These are phyloP conservation scores for Antechinus stuartii DNA, from an alignment of 2,113 vertebrate genomes.

Conservation along the genomic window DNA sequence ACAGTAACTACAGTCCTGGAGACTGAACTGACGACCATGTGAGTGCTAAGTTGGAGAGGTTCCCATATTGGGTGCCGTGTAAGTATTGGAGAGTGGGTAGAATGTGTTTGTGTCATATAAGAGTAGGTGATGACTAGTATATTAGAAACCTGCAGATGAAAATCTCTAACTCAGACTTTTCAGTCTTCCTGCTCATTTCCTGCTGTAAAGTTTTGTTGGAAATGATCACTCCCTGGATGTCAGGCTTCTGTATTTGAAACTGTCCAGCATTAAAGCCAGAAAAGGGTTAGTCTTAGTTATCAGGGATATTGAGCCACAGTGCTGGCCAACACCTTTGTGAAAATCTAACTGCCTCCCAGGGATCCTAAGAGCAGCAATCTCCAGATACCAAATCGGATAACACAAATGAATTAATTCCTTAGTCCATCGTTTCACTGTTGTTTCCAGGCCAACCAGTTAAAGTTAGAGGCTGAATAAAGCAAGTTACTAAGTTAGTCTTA, in stretches of 20 bases:
- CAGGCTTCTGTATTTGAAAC: background rate
- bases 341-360: background rate
- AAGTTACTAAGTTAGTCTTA: conserved; percentile 8
- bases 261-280: background rate
- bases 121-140: background rate
- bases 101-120: background rate
- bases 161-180: background rate
- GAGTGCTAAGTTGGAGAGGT: background rate
- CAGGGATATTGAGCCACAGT: background rate
- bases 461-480: conserved; percentile 62
- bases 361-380: background rate
- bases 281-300: background rate
- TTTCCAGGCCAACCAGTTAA: conserved; percentile 64
- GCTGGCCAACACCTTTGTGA: background rate
- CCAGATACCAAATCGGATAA: background rate
- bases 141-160: background rate
- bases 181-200: background rate
- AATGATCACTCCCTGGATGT: background rate
- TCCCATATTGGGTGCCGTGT: background rate
- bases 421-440: conserved; percentile 20
- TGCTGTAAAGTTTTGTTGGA: background rate
- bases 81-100: background rate
- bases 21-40: background rate
- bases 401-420: background rate
- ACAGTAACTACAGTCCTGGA: background rate